Evolutionary conservation across 2,797 vertebrate genomes (phyloP).

Genomic region (Pogonophryne albipinna): DNA sequence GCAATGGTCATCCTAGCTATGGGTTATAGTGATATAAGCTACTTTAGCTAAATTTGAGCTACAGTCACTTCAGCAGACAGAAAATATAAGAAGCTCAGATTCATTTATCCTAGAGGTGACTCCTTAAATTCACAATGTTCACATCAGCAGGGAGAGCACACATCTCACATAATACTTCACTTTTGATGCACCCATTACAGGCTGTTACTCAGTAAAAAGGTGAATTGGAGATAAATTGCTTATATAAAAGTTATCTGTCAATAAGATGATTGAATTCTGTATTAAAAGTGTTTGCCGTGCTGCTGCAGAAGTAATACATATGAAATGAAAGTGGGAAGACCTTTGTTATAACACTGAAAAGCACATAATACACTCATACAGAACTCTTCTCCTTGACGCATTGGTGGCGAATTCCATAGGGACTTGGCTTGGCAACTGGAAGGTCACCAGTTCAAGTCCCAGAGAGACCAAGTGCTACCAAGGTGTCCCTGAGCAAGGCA

Average conservation of each 20-base stretch:
- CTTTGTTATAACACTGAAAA: slow-evolving; percentile 7
- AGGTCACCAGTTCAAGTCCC: too few relatives aligned
- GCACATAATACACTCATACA: not conserved
- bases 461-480: too few relatives aligned
- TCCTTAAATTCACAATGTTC: not conserved
- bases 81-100: not conserved
- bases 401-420: not conserved
- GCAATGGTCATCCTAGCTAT: slow-evolving; percentile 22
- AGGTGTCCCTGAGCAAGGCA: too few relatives aligned
- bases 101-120: slow-evolving; percentile 1
- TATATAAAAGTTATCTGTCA: slow-evolving; percentile 10
- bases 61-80: slow-evolving; percentile 4
- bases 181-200: not conserved
- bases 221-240: not conserved
- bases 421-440: too few relatives aligned
- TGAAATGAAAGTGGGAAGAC: not conserved
- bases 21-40: not conserved
- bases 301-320: not conserved
- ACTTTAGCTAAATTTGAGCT: slow-evolving; percentile 18
- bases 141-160: slow-evolving; percentile 14
- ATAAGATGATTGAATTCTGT: slow-evolving; percentile 4
- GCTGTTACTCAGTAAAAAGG: slow-evolving; percentile 14
- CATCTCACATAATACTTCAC: not conserved
- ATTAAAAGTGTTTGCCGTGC: not conserved
- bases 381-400: not conserved